These are phyloP conservation scores for Beaufortia kweichowensis DNA, from an alignment of 2,113 vertebrate species.

Conservation along the genomic window DNA sequence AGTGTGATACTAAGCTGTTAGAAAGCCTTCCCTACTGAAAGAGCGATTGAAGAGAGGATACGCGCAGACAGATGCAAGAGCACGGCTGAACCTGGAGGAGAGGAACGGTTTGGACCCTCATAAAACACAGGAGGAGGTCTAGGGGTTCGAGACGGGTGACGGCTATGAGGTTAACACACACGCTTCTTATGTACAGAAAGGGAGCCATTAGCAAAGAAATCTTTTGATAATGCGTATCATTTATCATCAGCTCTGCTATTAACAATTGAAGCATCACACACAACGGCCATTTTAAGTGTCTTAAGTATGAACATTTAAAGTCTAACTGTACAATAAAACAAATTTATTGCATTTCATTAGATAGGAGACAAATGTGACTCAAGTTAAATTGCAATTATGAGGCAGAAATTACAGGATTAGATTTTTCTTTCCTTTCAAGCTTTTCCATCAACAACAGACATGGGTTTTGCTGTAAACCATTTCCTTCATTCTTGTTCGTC, in stretches of 20 bases:
- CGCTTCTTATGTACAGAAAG: constrained; percentile 30
- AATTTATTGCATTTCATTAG: constrained; percentile 18
- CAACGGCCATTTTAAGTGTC: constrained; percentile 27
- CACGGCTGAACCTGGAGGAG: constrained; percentile 48
- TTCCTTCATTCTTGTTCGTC: constrained; percentile 54
- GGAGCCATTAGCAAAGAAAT: constrained; percentile 41
- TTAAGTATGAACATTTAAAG: constrained; percentile 9
- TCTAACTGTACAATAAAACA: not conserved
- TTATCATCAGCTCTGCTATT: constrained; percentile 21
- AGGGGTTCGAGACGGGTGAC: constrained; percentile 24
- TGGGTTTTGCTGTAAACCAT: constrained; percentile 33
- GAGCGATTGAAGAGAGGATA: constrained; percentile 79
- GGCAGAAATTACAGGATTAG: constrained; percentile 3
- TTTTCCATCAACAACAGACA: constrained; percentile 24
- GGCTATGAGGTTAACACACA: constrained; percentile 26
- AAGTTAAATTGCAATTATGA: constrained; percentile 9
- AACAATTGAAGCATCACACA: not conserved
- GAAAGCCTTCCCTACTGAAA: constrained; percentile 71
- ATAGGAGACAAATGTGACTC: not conserved
- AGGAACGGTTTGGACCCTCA: constrained; percentile 28
- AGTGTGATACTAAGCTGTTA: constrained; percentile 79
- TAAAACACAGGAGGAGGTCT: constrained; percentile 32
- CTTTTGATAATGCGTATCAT: constrained; percentile 32
- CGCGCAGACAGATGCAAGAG: constrained; percentile 75
- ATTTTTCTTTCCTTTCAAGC: constrained; percentile 22